Base-by-base conservation (phyloP, 2,888 invertebrate genomes). In the Harpalus rufipes region DNA sequence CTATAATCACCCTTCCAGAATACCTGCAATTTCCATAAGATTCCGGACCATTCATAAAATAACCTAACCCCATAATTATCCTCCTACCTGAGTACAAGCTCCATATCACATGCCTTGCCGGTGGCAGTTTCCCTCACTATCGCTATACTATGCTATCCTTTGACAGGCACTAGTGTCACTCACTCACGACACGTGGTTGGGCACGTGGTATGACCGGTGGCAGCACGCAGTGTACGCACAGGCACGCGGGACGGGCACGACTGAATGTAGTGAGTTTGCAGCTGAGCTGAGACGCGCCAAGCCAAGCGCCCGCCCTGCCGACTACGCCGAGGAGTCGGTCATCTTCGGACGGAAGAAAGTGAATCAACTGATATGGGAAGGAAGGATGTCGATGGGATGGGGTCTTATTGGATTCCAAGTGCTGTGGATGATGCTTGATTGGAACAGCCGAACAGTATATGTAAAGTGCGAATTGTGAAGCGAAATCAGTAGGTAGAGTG, bases 291-390 rank as follows among this genome's bases (percentile, higher is more conserved):
- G 63, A 65, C 82, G 68, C 68, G 68, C 56, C 41, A 68, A 61
- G 80, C 21, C 44, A 12, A 59, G 59, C 32, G 61, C 80, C 59
- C 88, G 88, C 32, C 14, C 14, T 41, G 68, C 68, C 68, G 68
- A 59, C 68, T 88, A 87, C 88, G 88, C 87, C 88, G 87, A 88
- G 88, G 88, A 89, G 87, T 89, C 89, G 89, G 89, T 89, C 89
- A 88, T 89, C 89, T 89, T 89, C 89, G 89, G 88, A 86, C 87
- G 72, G 32, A 32, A 32, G 32, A 32, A 32, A 32, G 32, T 32
- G 32, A 32, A 32, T 32, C 32, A 32, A 32, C 32, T 32, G 32
- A 6, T 32, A 32, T 32, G 32, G 32, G 6, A 32, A 32, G 5
- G 32, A 32, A 32, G 5, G 32, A 32, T 32, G 32, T 5, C 32